A percentile compares a stretch with the other conserved stretches of the same genome.
These are phyloP conservation scores for Lithobates pipiens DNA, from an alignment of 2,797 vertebrate species.

Conservation along the genomic window DNA sequence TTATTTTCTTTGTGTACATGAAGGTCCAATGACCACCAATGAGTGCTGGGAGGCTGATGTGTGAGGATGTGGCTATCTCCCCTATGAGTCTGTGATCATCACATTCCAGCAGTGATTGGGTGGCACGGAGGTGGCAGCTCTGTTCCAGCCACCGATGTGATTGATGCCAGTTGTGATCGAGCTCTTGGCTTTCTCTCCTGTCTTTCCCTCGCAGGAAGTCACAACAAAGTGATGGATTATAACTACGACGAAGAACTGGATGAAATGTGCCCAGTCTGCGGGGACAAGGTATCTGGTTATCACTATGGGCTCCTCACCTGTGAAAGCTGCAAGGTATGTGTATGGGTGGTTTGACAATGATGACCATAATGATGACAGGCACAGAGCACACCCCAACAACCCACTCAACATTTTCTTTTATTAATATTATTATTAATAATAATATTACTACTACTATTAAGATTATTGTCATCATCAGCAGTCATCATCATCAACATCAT, in stretches of 20 bases:
- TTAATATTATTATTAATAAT: no score
- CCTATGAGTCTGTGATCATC: neutral
- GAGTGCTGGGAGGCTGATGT: no score
- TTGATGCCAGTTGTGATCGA: neutral
- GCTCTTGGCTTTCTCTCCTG: neutral
- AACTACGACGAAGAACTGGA: constrained; percentile 98
- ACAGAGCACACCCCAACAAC: no score
- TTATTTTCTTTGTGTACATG: no score
- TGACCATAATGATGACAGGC: no score
- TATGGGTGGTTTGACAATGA: no score
- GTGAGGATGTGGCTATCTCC: no score
- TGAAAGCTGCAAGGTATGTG: constrained; percentile 96
- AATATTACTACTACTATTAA: no score
- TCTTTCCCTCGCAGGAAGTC: constrained; percentile 11
- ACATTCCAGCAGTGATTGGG: neutral
- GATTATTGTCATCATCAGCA: no score
- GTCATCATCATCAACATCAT: no score
- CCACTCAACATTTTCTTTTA: no score
- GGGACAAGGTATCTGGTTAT: constrained; percentile 98
- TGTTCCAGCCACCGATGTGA: neutral
- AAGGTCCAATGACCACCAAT: no score
- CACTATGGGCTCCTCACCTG: constrained; percentile 98
- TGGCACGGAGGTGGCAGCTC: neutral
- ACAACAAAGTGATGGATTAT: constrained; percentile 97
- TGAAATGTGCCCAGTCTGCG: constrained; percentile 97